Conservation (phyloP, 1,140 invertebrate species). For the Vollenhovia emeryi region DNA sequence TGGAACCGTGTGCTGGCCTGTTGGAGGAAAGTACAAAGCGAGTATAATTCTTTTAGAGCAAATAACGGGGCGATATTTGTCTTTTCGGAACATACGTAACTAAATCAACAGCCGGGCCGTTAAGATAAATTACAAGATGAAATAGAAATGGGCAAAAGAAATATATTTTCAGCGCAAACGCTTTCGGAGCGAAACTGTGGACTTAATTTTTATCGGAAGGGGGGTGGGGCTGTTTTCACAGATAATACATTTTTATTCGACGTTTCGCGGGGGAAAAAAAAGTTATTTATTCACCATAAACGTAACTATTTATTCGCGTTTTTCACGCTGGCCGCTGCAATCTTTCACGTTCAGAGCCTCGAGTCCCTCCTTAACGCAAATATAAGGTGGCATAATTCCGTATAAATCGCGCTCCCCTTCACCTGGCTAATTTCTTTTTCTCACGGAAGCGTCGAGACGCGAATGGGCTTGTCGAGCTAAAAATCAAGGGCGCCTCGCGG, state of each 20-base stretch:
- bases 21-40: not conserved
- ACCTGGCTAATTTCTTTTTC: not conserved
- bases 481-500: not conserved
- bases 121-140: constrained; percentile 28
- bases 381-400: not conserved
- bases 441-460: not conserved
- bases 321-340: not conserved
- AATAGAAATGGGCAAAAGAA: not conserved
- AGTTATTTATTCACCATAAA: not conserved
- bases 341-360: not conserved
- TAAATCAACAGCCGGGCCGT: not conserved
- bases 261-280: not conserved
- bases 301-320: not conserved
- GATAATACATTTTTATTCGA: constrained; percentile 2
- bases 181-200: not conserved
- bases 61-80: not conserved
- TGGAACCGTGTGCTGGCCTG: not conserved
- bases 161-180: not conserved
- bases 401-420: not conserved
- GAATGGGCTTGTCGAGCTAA: not conserved
- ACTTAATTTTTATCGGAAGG: not conserved
- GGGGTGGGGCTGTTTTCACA: not conserved
- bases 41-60: constrained; percentile 2
- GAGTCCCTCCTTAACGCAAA: not conserved
- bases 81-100: not conserved